Evolutionary conservation across 2,888 invertebrate species (phyloP).

Genomic region (Eilema caniola): DNA sequence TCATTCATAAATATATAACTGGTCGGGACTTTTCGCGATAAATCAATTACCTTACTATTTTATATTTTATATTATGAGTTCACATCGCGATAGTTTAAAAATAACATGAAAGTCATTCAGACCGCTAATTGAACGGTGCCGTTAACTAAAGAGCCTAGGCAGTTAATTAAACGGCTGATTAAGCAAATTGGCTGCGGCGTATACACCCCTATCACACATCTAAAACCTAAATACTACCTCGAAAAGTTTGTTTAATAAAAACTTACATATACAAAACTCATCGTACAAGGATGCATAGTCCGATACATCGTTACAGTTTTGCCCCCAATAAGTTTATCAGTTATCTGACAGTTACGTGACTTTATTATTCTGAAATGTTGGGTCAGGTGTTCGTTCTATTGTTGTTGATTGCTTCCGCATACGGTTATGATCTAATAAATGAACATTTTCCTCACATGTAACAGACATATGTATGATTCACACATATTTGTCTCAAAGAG

Average conservation of each 20-base stretch:
- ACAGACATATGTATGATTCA: neutral
- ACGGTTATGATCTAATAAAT: neutral
- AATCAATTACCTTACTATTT: too few relatives aligned
- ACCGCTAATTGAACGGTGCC: too few relatives aligned
- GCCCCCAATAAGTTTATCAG: neutral
- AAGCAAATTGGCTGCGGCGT: too few relatives aligned
- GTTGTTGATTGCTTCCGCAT: neutral
- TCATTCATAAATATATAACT: too few relatives aligned
- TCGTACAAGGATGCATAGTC: neutral
- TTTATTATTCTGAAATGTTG: conserved; percentile 2
- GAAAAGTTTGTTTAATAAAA: neutral
- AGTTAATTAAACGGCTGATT: too few relatives aligned
- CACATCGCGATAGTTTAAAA: too few relatives aligned
- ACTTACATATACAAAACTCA: neutral
- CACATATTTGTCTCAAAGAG: neutral
- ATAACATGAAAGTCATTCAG: too few relatives aligned
- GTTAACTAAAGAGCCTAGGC: too few relatives aligned
- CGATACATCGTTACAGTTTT: neutral
- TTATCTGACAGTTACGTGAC: neutral
- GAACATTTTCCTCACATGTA: neutral
- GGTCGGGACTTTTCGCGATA: too few relatives aligned
- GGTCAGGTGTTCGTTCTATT: neutral
- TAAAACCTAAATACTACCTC: neutral
- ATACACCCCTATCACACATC: too few relatives aligned
- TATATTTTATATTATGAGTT: too few relatives aligned